phyloP scores from a whole-genome alignment of 2,113 vertebrate species.

The Capricornis sumatraensis region DNA sequence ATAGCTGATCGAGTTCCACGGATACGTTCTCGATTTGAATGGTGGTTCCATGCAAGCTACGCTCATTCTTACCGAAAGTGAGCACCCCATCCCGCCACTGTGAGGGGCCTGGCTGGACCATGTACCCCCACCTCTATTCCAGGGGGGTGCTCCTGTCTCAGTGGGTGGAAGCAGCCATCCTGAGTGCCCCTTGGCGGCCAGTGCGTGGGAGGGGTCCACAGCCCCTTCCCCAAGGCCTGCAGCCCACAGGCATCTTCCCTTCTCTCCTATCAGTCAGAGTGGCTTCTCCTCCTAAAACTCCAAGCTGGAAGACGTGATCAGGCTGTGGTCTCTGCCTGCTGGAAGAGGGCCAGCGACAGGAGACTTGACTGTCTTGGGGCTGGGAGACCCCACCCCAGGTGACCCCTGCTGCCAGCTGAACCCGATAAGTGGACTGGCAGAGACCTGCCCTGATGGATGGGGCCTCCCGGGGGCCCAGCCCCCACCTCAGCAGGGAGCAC shows the following conservation, averaged over 20 bases:
- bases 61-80: neutral
- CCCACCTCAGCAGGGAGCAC: too few relatives aligned
- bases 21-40: neutral
- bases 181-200: fast-evolving
- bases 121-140: neutral
- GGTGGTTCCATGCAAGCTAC: too few relatives aligned
- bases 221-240: fast-evolving
- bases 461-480: neutral
- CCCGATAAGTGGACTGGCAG: neutral
- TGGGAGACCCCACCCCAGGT: neutral
- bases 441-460: neutral
- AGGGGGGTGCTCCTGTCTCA: neutral
- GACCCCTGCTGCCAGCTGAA: neutral
- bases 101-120: too few relatives aligned
- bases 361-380: neutral
- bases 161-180: neutral
- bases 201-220: fast-evolving
- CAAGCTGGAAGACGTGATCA: neutral
- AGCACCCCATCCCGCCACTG: neutral
- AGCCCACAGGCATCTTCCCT: neutral
- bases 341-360: neutral
- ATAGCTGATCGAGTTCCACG: neutral
- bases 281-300: slow-evolving; percentile 12
- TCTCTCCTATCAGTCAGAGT: neutral
- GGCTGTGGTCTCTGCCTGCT: fast-evolving